Evolutionary conservation across 2,113 vertebrate genomes (phyloP).

Genomic region (Saccopteryx leptura): DNA sequence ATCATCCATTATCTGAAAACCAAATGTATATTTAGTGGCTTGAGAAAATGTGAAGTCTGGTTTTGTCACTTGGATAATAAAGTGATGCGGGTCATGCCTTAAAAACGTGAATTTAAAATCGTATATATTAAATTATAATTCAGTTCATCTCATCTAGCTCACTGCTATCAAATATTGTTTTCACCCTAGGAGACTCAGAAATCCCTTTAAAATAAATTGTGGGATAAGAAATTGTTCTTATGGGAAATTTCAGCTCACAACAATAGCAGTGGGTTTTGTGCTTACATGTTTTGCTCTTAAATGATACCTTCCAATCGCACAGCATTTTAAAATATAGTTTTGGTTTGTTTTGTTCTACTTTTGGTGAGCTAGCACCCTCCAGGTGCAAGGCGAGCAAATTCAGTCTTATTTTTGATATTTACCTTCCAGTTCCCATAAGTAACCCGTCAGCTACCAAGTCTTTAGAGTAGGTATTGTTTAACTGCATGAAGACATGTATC

Average conservation of each 20-base stretch:
- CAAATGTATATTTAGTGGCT: background rate
- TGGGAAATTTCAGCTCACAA: background rate
- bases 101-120: conserved; percentile 45
- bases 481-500: background rate
- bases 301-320: background rate
- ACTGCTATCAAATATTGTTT: conserved; percentile 6
- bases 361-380: background rate
- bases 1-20: conserved; percentile 25
- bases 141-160: conserved; percentile 35
- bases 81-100: background rate
- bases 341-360: background rate
- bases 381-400: background rate
- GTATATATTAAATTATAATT: conserved; percentile 44
- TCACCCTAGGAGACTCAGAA: conserved; percentile 24
- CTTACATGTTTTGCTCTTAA: background rate
- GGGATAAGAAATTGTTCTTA: conserved; percentile 19
- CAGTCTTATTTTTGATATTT: background rate
- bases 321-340: background rate
- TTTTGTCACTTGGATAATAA: conserved; percentile 40
- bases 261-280: background rate
- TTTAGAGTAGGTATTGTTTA: background rate
- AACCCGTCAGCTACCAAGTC: background rate
- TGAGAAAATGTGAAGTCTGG: background rate
- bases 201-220: conserved; percentile 42
- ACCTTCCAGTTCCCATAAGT: background rate